Conservation (phyloP, 2,113 vertebrate species). For the Oxygymnocypris stewartii region DNA sequence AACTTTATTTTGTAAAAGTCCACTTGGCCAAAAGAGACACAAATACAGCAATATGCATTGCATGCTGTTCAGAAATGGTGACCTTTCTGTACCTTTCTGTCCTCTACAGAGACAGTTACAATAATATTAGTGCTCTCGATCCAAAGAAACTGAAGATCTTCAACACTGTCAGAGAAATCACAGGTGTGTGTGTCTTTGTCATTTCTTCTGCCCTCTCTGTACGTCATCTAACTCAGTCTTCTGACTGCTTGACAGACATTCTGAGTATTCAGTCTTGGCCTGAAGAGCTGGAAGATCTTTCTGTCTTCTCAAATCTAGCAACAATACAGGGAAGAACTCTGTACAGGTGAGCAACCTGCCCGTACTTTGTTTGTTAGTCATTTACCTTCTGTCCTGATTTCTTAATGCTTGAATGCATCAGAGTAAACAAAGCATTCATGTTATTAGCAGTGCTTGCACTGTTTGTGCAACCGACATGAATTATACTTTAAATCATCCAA, state of each 20-base stretch:
- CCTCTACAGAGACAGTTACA: constrained; percentile 75
- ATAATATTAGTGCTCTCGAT: constrained; percentile 77
- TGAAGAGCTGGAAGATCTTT: constrained; percentile 86
- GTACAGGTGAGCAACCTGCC: constrained; percentile 78
- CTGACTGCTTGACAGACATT: constrained; percentile 73
- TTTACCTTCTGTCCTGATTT: background rate
- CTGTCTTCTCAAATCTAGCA: constrained; percentile 90
- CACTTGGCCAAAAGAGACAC: background rate
- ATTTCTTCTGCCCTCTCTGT: constrained; percentile 1
- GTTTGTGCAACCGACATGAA: background rate
- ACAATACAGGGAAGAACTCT: constrained; percentile 87
- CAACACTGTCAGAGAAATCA: constrained; percentile 87
- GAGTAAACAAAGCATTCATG: background rate
- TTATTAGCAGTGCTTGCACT: background rate
- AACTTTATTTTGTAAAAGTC: background rate
- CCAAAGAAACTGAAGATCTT: constrained; percentile 91
- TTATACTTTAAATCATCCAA: background rate
- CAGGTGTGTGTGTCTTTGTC: constrained; percentile 70
- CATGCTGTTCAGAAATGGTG: background rate
- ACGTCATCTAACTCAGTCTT: background rate
- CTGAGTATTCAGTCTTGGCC: constrained; percentile 94
- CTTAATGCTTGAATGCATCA: background rate
- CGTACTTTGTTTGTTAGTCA: background rate
- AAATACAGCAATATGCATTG: background rate
- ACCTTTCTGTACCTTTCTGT: constrained; percentile 4